A percentile compares a stretch with the other conserved stretches of the same genome.
Conservation (phyloP, 2,888 invertebrate genomes). For the Fragum sueziense region DNA sequence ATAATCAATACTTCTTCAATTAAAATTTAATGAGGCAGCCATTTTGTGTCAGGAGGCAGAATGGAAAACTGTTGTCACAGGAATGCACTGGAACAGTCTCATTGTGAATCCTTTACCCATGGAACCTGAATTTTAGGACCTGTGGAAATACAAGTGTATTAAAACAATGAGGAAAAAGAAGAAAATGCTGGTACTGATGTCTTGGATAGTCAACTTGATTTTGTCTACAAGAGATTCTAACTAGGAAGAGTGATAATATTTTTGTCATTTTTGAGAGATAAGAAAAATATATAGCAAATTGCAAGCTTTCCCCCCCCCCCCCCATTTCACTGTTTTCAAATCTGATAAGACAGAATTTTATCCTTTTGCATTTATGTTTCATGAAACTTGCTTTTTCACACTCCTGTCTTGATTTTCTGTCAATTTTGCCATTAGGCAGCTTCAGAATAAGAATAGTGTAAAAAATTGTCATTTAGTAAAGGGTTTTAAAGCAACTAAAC, state of each 20-base stretch:
- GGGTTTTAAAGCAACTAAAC: background rate
- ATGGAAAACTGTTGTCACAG: slow-evolving; percentile 6
- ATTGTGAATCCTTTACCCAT: background rate
- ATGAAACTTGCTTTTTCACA: background rate
- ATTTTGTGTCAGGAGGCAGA: slow-evolving; percentile 8
- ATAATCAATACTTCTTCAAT: slow-evolving; percentile 10
- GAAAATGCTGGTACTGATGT: background rate
- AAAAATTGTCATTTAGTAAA: background rate
- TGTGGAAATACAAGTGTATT: background rate
- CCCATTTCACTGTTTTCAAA: too few relatives aligned
- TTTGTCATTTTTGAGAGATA: too few relatives aligned
- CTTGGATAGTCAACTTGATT: too few relatives aligned
- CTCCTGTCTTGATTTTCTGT: background rate
- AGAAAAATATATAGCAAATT: too few relatives aligned
- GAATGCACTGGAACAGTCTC: background rate
- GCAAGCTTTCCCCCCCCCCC: too few relatives aligned
- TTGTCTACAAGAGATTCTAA: too few relatives aligned
- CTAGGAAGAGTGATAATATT: too few relatives aligned
- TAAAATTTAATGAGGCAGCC: slow-evolving; percentile 15
- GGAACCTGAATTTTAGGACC: too few relatives aligned
- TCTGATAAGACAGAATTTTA: too few relatives aligned
- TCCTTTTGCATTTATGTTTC: slow-evolving; percentile 6
- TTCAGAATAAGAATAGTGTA: background rate
- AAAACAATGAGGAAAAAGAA: slow-evolving; percentile 11
- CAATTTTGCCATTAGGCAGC: background rate